These are phyloP conservation scores for Periophthalmus modestus DNA, from an alignment of 2,113 vertebrate genomes.

Conservation along the genomic window DNA sequence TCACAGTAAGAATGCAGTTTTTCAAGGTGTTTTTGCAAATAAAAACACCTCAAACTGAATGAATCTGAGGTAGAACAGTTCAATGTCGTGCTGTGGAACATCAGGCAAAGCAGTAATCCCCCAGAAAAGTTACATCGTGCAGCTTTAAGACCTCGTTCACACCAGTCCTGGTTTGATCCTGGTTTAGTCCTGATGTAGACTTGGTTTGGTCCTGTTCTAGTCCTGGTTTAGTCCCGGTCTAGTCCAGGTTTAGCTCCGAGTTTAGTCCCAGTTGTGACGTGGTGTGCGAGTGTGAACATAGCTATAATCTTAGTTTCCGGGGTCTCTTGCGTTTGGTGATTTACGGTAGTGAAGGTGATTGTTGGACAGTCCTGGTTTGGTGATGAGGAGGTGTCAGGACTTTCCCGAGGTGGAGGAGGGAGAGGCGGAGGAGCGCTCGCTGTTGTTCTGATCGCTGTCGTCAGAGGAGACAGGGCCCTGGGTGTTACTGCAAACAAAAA, in stretches of 20 bases:
- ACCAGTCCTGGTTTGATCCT: background rate
- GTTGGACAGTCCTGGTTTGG: constrained; percentile 8
- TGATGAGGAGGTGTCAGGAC: constrained; percentile 57
- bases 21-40: no score
- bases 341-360: constrained; percentile 31
- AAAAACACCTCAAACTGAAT: no score
- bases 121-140: no score
- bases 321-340: constrained; percentile 23
- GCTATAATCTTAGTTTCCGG: constrained; percentile 24
- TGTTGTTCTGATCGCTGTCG: constrained; percentile 64
- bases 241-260: background rate
- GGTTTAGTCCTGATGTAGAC: background rate
- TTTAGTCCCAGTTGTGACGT: background rate
- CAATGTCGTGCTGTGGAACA: no score
- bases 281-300: constrained; percentile 32
- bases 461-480: constrained; percentile 52
- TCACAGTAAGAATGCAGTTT: no score
- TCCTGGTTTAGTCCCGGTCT: background rate
- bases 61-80: no score
- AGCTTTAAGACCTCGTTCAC: no score
- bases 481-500: constrained; percentile 43
- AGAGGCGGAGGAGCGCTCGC: constrained; percentile 57
- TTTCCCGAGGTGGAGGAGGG: constrained; percentile 52
- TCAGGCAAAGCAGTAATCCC: no score
- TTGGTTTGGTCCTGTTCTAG: background rate